A percentile compares a stretch with the other conserved stretches of the same genome.
Conservation (phyloP, 2,113 vertebrate species). For the Semnopithecus entellus region DNA sequence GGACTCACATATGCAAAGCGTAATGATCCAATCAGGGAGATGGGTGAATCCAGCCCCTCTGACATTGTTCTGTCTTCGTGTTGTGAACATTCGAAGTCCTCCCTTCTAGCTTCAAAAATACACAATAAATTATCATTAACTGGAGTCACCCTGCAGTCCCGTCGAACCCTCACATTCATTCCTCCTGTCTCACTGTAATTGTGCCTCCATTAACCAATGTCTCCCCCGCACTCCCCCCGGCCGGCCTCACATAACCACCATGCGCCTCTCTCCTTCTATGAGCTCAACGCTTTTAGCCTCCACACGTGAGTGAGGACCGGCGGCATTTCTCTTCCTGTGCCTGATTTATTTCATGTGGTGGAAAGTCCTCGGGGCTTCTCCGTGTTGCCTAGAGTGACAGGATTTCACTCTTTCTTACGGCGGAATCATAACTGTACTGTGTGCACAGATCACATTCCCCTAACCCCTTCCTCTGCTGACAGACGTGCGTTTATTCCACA, state of each 20-base stretch:
- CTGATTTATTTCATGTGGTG: neutral
- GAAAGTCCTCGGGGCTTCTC: neutral
- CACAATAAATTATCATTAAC: neutral
- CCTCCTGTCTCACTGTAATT: neutral
- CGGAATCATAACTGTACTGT: no score
- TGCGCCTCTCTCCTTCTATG: neutral
- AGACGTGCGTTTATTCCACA: neutral
- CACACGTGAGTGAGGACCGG: neutral
- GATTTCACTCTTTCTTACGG: neutral
- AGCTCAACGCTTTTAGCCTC: neutral
- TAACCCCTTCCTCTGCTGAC: neutral
- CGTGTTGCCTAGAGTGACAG: neutral
- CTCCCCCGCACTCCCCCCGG: neutral
- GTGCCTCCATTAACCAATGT: neutral
- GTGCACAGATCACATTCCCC: neutral
- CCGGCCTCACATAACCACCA: neutral
- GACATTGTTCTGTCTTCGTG: neutral
- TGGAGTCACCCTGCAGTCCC: neutral
- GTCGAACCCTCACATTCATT: neutral
- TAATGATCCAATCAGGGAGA: neutral
- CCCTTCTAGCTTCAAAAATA: neutral
- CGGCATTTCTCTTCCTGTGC: neutral
- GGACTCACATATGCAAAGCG: neutral
- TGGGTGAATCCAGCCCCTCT: neutral
- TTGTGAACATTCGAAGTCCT: neutral